Conservation (phyloP, 2,113 vertebrate species). For the Phoenicopterus ruber region DNA sequence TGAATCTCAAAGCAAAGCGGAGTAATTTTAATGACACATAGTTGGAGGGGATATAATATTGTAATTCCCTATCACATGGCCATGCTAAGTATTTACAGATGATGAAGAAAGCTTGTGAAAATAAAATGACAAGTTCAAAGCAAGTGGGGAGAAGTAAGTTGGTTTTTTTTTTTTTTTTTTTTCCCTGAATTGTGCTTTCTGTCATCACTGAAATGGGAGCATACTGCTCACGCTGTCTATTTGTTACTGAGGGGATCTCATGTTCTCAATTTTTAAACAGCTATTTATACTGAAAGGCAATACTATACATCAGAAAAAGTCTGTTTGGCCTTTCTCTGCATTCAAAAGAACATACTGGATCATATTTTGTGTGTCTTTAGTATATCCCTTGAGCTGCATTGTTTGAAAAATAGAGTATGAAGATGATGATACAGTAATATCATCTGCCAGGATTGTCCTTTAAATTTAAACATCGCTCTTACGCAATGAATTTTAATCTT, state of each 20-base stretch:
- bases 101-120: not conserved
- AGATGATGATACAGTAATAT: not conserved
- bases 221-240: not conserved
- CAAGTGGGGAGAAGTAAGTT: not conserved
- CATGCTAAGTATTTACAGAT: not conserved
- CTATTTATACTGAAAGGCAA: not conserved
- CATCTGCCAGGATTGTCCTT: not conserved
- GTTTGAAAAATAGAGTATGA: not conserved
- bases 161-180: too few species aligned
- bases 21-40: conserved; percentile 2
- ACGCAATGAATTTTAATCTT: not conserved
- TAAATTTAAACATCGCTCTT: not conserved
- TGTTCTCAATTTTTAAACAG: not conserved
- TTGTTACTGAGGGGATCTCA: not conserved
- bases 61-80: not conserved
- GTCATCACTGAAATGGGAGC: not conserved
- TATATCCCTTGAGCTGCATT: not conserved
- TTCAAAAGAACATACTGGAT: not conserved
- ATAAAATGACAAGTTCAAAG: not conserved
- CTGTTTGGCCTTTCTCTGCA: not conserved
- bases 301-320: not conserved
- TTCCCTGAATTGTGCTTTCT: not conserved
- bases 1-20: not conserved
- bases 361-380: not conserved
- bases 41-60: not conserved